Conservation (phyloP, 2,797 vertebrate genomes). For the Adrianichthys oophorus region DNA sequence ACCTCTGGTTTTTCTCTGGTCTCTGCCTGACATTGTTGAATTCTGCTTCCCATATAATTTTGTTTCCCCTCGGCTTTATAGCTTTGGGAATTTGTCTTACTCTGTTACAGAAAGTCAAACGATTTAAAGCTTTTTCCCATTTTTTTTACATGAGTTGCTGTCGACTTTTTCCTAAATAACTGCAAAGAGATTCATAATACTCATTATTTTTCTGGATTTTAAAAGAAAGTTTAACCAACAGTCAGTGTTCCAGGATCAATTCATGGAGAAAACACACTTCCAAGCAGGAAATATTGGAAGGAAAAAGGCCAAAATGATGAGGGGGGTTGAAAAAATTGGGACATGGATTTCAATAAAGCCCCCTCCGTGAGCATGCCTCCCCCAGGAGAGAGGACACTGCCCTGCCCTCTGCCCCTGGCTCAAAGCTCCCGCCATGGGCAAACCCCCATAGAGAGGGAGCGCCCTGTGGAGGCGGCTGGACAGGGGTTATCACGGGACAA, state of each 20-base stretch:
- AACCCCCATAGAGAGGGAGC: conserved; percentile 66
- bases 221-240: not conserved
- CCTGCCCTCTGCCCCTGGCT: conserved; percentile 51
- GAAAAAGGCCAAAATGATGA: conserved; percentile 7
- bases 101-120: conserved; percentile 35
- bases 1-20: conserved; percentile 54
- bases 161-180: conserved; percentile 30
- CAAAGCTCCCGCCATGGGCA: conserved; percentile 63
- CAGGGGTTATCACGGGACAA: conserved; percentile 78
- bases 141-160: not conserved
- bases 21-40: conserved; percentile 13
- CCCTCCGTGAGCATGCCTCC: conserved; percentile 40
- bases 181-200: not conserved
- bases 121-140: conserved; percentile 22
- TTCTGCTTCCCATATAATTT: conserved; percentile 36
- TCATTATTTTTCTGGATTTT: conserved; percentile 17
- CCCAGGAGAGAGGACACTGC: conserved; percentile 63
- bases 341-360: conserved; percentile 67
- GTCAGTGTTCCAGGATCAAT: conserved; percentile 28
- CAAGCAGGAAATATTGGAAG: conserved; percentile 33
- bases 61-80: conserved; percentile 29
- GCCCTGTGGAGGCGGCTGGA: conserved; percentile 70
- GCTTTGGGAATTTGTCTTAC: conserved; percentile 32
- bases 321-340: conserved; percentile 32
- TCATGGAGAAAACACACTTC: conserved; percentile 28